Evolutionary conservation across 2,797 vertebrate species (phyloP), one percentile per base, ranked within the genome.

Genomic region (Molossus alvarezi): DNA sequence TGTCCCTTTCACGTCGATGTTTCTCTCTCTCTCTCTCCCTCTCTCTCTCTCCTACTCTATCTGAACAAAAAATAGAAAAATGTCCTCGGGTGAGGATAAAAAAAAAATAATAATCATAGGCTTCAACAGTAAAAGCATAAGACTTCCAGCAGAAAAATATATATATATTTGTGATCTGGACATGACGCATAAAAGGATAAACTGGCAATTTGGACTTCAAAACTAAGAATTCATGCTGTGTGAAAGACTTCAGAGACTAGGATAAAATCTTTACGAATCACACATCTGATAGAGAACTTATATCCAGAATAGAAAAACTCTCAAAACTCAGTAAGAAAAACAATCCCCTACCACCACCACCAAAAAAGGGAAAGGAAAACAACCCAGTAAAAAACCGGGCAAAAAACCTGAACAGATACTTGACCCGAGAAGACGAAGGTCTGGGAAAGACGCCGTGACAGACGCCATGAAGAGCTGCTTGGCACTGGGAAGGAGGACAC

Each of bases 71-170:
- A 33, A 33, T 33, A 33, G 33, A 33, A 33, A 33, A 33, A 33
- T 33, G 33, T 33, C 33, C 33, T 33, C 33, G 33, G 33, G 33
- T 33, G 33, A 33, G 33, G 33, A 33, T 33, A 33, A 33, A 33
- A 33, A 33, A 33, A 33, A 33, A 33, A 33, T 2, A 33, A 33
- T 33, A 55, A 65, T 72, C 12, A 72, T 23, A 83, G 45, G 9
- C 27, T 80, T 71, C 92, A 83, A 72, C 57, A 64, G n/a, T 71
- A 23, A 64, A 95, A 83, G 33, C 88, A 51, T 48, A 92, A 80
- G 18, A 29, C 27, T 53, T 80, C 45, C 57, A 93, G 51, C 33
- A 33, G 37, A 58, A 94, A 94, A 76, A 18, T 83, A 33, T n/a
- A 33, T 33, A 33, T 33, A 86, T 53, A 18, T 82, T 37, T 71